Evolutionary conservation across 2,113 vertebrate species (phyloP).

Genomic region (Phyllostomus discolor): DNA sequence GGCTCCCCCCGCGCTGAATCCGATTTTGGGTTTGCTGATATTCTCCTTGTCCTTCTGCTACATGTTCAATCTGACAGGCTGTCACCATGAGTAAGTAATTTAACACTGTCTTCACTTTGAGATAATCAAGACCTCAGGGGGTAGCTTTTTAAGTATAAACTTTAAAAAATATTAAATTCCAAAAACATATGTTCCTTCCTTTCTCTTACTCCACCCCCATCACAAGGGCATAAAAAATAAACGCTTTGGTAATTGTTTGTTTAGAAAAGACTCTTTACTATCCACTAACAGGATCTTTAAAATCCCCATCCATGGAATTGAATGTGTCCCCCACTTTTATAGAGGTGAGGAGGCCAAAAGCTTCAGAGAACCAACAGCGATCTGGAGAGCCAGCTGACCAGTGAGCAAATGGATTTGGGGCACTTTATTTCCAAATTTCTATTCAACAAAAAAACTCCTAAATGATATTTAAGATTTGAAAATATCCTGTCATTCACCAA

Average conservation of each 20-base stretch:
- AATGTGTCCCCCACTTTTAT: not conserved
- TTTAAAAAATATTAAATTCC: slow-evolving; percentile 43
- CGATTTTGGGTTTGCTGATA: not conserved
- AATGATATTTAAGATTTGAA: not conserved
- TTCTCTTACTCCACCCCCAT: not conserved
- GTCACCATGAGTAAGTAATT: slow-evolving; percentile 50
- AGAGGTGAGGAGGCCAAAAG: not conserved
- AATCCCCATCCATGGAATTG: not conserved
- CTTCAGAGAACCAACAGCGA: not conserved
- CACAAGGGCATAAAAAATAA: slow-evolving; percentile 28
- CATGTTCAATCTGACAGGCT: slow-evolving; percentile 18
- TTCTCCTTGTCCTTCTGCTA: slow-evolving; percentile 37
- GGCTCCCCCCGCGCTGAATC: not conserved
- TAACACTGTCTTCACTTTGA: slow-evolving; percentile 53
- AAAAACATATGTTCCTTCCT: slow-evolving; percentile 49
- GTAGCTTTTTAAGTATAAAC: slow-evolving; percentile 55
- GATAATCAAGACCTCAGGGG: slow-evolving; percentile 37
- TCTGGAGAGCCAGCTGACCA: not conserved
- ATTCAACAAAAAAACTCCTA: not conserved
- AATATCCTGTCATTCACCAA: not conserved
- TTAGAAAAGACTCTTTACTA: not conserved
- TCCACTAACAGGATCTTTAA: not conserved
- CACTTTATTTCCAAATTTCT: not conserved
- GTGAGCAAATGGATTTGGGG: not conserved
- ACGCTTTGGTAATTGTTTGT: not conserved